Percentiles rank a stretch among this genome's conserved stretches.
Conservation (phyloP, 2,888 invertebrate species). For the Panzeria rudis region DNA sequence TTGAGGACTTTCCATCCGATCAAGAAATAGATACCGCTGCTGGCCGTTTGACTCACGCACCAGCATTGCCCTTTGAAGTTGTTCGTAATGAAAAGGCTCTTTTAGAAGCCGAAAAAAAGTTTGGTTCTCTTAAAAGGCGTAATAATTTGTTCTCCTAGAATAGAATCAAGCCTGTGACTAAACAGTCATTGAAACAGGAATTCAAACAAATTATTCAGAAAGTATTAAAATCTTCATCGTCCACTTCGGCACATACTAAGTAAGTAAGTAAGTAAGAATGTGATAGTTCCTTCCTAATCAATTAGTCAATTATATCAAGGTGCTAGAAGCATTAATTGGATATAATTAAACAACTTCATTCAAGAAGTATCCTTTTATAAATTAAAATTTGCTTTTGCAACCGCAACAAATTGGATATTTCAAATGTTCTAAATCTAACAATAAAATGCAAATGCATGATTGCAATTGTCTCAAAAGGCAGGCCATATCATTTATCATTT, state of each 20-base stretch:
- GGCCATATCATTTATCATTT: not conserved
- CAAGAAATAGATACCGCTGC: slow-evolving; percentile 84
- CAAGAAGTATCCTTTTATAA: not conserved
- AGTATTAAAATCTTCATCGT: slow-evolving; percentile 68
- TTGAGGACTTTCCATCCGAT: slow-evolving; percentile 89
- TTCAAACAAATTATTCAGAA: slow-evolving; percentile 77
- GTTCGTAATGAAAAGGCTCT: slow-evolving; percentile 85
- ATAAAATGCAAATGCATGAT: not conserved
- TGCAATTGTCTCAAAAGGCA: not conserved
- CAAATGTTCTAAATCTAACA: slow-evolving; percentile 4
- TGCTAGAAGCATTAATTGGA: slow-evolving; percentile 44
- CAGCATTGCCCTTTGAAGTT: slow-evolving; percentile 86
- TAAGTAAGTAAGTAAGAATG: slow-evolving; percentile 44
- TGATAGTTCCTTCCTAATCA: slow-evolving; percentile 38
- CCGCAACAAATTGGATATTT: not conserved
- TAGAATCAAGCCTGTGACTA: slow-evolving; percentile 76
- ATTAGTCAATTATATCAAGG: slow-evolving; percentile 48
- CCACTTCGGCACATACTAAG: slow-evolving; percentile 34
- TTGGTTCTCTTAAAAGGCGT: slow-evolving; percentile 84
- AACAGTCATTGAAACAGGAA: slow-evolving; percentile 77
- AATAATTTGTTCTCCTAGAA: slow-evolving; percentile 85
- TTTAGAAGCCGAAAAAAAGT: slow-evolving; percentile 84
- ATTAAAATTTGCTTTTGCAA: not conserved
- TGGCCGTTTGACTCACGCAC: slow-evolving; percentile 81
- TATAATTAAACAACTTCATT: slow-evolving; percentile 26